These are phyloP conservation scores for Gymnoscopelus braueri DNA, from an alignment of 2,797 vertebrate genomes.

Conservation along the genomic window DNA sequence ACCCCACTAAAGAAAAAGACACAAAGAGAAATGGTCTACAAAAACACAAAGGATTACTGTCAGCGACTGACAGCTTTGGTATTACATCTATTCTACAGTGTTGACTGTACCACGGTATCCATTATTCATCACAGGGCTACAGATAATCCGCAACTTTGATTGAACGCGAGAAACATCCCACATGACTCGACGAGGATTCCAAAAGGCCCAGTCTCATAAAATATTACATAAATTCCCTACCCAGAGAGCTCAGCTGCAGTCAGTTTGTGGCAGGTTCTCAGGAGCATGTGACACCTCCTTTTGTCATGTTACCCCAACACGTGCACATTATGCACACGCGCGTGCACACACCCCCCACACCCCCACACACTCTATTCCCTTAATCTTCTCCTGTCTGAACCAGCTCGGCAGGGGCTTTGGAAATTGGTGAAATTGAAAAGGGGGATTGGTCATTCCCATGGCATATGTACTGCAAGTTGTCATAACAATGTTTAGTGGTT, in stretches of 20 bases:
- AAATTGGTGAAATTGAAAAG: slow-evolving; percentile 52
- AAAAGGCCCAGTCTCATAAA: background rate
- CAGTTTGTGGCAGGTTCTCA: slow-evolving; percentile 31
- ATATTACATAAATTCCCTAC: background rate
- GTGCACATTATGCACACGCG: no score
- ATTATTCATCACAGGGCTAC: slow-evolving; percentile 2
- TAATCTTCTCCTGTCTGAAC: slow-evolving; percentile 45
- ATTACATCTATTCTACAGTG: no score
- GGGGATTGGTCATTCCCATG: slow-evolving; percentile 50
- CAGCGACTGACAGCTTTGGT: no score
- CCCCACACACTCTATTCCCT: background rate
- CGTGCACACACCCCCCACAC: no score
- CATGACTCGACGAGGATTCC: slow-evolving; percentile 2
- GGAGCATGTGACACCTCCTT: slow-evolving; percentile 14
- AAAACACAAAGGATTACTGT: no score
- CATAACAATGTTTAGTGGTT: slow-evolving; percentile 51
- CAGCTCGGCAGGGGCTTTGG: slow-evolving; percentile 42
- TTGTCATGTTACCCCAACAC: slow-evolving; percentile 22
- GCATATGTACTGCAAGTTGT: slow-evolving; percentile 48
- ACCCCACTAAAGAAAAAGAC: no score
- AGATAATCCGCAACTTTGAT: slow-evolving; percentile 4
- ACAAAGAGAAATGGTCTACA: no score
- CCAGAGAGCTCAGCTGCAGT: slow-evolving; percentile 26
- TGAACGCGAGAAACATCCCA: slow-evolving; percentile 35
- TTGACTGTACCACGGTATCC: no score